Conservation (phyloP, 2,797 vertebrate genomes). For the Falco peregrinus region DNA sequence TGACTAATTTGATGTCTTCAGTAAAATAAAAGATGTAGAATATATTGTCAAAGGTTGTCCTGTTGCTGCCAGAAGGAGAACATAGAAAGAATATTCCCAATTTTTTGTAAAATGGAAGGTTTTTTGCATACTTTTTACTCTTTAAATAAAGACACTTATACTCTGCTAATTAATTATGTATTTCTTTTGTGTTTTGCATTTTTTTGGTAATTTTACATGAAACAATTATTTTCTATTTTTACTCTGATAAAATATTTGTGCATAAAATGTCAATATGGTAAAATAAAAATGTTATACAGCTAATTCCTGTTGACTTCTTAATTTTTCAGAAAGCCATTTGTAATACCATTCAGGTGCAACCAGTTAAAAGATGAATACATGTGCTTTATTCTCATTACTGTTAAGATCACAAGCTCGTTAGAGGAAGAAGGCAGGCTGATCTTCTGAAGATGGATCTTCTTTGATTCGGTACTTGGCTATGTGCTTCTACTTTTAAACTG, state of each 20-base stretch:
- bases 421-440: background rate
- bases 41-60: slow-evolving; percentile 65
- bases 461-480: background rate
- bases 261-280: slow-evolving; percentile 82
- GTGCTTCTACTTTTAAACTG: background rate
- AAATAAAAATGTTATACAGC: slow-evolving; percentile 78
- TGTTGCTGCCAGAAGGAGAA: slow-evolving; percentile 72
- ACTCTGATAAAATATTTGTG: slow-evolving; percentile 81
- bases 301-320: slow-evolving; percentile 2
- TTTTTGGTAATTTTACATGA: slow-evolving; percentile 80
- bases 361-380: background rate
- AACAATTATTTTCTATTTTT: slow-evolving; percentile 83
- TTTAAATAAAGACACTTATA: slow-evolving; percentile 81
- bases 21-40: slow-evolving; percentile 62
- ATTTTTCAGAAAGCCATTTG: background rate
- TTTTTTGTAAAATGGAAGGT: slow-evolving; percentile 78
- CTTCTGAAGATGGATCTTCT: background rate
- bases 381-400: background rate
- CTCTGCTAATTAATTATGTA: slow-evolving; percentile 77
- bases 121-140: slow-evolving; percentile 83
- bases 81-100: slow-evolving; percentile 54
- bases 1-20: slow-evolving; percentile 75
- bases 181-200: slow-evolving; percentile 75
- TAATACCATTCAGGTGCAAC: background rate
- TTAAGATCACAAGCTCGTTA: background rate